Evolutionary conservation across 1,140 invertebrate genomes (phyloP).

Genomic region (Diachasma alloeum): DNA sequence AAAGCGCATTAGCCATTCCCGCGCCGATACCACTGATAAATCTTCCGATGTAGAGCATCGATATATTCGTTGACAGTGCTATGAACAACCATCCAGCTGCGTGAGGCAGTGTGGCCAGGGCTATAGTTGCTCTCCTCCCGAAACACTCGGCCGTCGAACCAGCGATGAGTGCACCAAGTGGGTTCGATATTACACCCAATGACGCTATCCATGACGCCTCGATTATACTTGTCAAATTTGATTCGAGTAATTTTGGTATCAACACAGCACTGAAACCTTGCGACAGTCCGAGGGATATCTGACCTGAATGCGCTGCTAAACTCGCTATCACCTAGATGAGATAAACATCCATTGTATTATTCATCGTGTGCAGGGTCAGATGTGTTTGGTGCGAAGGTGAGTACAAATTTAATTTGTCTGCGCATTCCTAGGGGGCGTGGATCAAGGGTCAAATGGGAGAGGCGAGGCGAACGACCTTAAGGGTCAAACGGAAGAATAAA

Average conservation of each 20-base stretch:
- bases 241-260: constrained; percentile 71
- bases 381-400: no score
- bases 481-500: no score
- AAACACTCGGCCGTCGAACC: constrained; percentile 74
- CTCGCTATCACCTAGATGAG: constrained; percentile 70
- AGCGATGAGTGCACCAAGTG: constrained; percentile 73
- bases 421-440: no score
- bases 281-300: constrained; percentile 77
- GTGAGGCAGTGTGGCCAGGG: constrained; percentile 77
- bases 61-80: constrained; percentile 69
- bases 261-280: constrained; percentile 80
- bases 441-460: no score
- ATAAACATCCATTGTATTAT: neutral
- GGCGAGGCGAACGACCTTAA: no score
- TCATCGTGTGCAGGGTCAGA: no score
- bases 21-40: constrained; percentile 78
- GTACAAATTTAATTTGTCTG: no score
- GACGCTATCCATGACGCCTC: constrained; percentile 78
- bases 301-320: constrained; percentile 75
- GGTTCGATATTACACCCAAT: constrained; percentile 77
- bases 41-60: constrained; percentile 73
- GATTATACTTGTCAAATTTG: constrained; percentile 65
- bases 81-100: constrained; percentile 79
- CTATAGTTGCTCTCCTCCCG: constrained; percentile 76
- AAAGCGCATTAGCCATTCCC: constrained; percentile 66